These are phyloP conservation scores for Bellardia pandia DNA, from an alignment of 2,888 invertebrate species.

Conservation along the genomic window DNA sequence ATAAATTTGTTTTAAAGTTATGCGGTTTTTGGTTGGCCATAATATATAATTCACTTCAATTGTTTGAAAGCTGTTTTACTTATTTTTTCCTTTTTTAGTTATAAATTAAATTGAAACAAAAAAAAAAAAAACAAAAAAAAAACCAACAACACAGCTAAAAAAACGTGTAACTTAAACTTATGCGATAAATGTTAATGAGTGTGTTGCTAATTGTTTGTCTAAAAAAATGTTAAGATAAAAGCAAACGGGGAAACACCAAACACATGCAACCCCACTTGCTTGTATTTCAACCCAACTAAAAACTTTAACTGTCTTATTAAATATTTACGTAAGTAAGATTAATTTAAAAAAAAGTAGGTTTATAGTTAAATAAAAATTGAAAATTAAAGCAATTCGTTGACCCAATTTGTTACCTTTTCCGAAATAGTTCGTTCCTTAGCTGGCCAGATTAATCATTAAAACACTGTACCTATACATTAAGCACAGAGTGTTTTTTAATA, in stretches of 20 bases:
- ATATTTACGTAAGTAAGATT: not conserved
- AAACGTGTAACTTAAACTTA: not conserved
- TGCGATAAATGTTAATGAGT: not conserved
- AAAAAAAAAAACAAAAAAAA: too few species aligned
- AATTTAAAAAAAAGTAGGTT: not conserved
- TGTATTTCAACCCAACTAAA: not conserved
- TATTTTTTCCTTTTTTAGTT: too few species aligned
- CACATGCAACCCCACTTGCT: not conserved
- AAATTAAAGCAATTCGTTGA: slow-evolving; percentile 38
- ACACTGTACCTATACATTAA: slow-evolving; percentile 80
- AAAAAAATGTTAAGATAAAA: not conserved
- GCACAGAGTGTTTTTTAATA: slow-evolving; percentile 83
- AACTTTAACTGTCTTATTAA: not conserved
- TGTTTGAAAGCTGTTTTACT: too few species aligned
- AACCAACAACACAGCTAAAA: too few species aligned
- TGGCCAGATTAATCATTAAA: slow-evolving; percentile 1
- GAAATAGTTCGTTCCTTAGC: slow-evolving; percentile 11
- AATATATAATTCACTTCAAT: too few species aligned
- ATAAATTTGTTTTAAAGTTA: too few species aligned
- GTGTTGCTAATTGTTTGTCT: slow-evolving; percentile 16
- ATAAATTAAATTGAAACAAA: too few species aligned
- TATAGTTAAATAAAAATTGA: slow-evolving; percentile 17
- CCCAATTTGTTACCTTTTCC: slow-evolving; percentile 4
- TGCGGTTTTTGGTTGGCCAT: too few species aligned
- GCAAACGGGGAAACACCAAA: not conserved